Conservation (phyloP, 2,888 invertebrate species). For the Allygus modestus region DNA sequence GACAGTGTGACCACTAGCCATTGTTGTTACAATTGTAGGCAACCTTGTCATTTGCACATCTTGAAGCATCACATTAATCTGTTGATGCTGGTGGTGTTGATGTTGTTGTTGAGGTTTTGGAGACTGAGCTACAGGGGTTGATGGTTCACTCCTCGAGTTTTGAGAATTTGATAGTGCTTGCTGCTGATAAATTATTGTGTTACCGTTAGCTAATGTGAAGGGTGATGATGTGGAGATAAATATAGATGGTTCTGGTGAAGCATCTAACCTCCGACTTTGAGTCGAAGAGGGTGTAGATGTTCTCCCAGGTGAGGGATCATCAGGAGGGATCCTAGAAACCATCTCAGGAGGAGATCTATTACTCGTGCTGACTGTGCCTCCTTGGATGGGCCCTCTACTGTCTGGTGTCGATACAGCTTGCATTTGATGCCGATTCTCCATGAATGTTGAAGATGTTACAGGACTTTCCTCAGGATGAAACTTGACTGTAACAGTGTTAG, state of each 20-base stretch:
- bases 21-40: constrained; percentile 78
- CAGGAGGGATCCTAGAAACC: constrained; percentile 73
- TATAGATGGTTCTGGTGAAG: constrained; percentile 64
- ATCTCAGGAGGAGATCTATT: constrained; percentile 84
- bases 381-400: constrained; percentile 86
- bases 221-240: constrained; percentile 63
- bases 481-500: constrained; percentile 43
- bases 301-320: constrained; percentile 78
- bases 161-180: constrained; percentile 44
- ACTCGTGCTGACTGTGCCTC: constrained; percentile 90
- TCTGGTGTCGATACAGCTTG: constrained; percentile 74
- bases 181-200: constrained; percentile 53
- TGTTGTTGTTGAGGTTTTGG: constrained; percentile 74
- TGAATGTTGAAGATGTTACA: constrained; percentile 83
- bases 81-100: constrained; percentile 75
- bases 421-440: constrained; percentile 63
- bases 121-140: constrained; percentile 53
- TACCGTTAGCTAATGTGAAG: constrained; percentile 54
- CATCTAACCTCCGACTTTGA: constrained; percentile 65
- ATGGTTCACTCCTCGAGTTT: constrained; percentile 48
- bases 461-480: constrained; percentile 75
- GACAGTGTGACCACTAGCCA: constrained; percentile 86
- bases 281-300: constrained; percentile 75
- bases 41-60: constrained; percentile 67
- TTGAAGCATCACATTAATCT: constrained; percentile 62